Conservation (phyloP, 2,113 vertebrate species). For the Sminthopsis crassicaudata region DNA sequence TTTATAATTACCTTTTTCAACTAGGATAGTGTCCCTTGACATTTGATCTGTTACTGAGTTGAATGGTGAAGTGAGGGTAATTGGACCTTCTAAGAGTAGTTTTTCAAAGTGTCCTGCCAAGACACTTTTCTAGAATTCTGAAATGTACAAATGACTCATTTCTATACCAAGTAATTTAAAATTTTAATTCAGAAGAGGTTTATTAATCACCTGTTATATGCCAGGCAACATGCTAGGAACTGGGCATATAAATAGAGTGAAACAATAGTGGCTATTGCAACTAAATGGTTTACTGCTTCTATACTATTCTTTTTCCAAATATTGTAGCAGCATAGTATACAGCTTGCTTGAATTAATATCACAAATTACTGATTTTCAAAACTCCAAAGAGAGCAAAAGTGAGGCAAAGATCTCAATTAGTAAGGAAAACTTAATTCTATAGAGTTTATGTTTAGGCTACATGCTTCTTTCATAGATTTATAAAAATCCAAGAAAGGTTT, state of each 20-base stretch:
- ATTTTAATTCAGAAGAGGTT: background rate
- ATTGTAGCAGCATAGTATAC: background rate
- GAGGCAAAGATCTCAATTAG: no score
- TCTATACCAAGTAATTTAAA: conserved; percentile 50
- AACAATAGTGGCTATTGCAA: background rate
- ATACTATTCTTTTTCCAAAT: background rate
- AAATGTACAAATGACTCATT: conserved; percentile 20
- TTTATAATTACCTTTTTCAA: conserved; percentile 44
- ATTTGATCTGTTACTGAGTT: conserved; percentile 34
- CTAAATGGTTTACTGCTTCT: background rate
- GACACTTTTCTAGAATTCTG: conserved; percentile 32
- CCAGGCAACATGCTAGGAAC: background rate
- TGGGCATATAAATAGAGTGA: background rate
- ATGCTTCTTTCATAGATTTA: no score
- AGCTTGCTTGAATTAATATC: background rate
- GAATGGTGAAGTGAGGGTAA: conserved; percentile 40
- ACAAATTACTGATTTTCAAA: background rate
- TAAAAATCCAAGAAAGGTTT: no score
- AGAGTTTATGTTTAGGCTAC: no score
- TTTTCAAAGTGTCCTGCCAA: conserved; percentile 60
- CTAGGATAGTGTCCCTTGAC: conserved; percentile 18
- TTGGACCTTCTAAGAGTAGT: conserved; percentile 32
- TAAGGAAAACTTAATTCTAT: no score
- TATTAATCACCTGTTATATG: background rate
- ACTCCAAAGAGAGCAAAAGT: no score